Percentiles rank a stretch among this genome's conserved stretches.
Conservation (phyloP, 2,797 vertebrate species). For the Lacerta viridis region DNA sequence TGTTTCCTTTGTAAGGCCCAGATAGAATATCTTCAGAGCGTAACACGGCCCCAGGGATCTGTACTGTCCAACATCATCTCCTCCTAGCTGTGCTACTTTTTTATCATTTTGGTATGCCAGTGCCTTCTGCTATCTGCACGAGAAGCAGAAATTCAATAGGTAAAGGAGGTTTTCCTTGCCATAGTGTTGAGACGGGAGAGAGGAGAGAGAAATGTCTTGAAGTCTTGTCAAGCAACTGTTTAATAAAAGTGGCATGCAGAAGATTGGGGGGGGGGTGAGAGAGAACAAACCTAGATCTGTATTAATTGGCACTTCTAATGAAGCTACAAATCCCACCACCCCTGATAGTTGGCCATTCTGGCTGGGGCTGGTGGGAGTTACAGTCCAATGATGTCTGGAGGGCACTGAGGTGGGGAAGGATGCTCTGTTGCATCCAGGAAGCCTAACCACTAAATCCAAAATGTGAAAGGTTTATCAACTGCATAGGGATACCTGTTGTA, state of each 20-base stretch:
- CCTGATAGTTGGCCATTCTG: no score
- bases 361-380: no score
- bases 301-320: not conserved
- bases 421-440: no score
- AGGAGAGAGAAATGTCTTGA: not conserved
- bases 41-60: not conserved
- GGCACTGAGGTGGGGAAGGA: no score
- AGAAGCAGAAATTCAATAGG: not conserved
- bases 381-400: no score
- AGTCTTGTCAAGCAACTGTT: not conserved
- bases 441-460: not conserved
- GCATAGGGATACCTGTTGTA: not conserved
- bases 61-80: not conserved
- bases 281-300: not conserved
- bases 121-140: no score
- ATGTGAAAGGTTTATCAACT: not conserved
- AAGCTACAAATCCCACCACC: no score
- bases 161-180: not conserved
- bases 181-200: no score
- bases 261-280: no score
- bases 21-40: not conserved
- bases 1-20: not conserved
- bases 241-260: not conserved
- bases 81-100: not conserved
- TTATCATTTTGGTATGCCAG: not conserved